phyloP scores from a whole-genome alignment of 2,113 vertebrate species.

The Ictalurus punctatus region DNA sequence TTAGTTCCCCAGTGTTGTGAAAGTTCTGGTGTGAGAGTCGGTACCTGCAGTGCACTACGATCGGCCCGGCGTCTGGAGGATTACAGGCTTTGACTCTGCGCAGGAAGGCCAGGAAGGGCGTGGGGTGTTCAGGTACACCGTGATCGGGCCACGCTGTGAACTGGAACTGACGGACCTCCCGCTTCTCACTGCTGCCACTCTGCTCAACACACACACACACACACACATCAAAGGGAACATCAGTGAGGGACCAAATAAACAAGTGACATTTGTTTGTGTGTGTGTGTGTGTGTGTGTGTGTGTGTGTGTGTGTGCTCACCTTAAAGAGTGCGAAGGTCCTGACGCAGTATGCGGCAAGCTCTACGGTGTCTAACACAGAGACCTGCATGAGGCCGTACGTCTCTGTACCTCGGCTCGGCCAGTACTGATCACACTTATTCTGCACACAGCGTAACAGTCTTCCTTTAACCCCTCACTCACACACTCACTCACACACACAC shows the following conservation, averaged over 20 bases:
- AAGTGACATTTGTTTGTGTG: not conserved
- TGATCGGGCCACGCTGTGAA: slow-evolving; percentile 99
- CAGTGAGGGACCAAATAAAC: not conserved
- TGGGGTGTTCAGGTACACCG: slow-evolving; percentile 95
- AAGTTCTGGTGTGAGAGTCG: not conserved
- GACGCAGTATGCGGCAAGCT: slow-evolving; percentile 93
- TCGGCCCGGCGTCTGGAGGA: slow-evolving; percentile 93
- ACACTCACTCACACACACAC: no score
- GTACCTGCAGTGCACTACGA: slow-evolving; percentile 98
- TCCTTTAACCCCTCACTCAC: slow-evolving; percentile 19
- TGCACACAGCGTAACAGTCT: slow-evolving; percentile 64
- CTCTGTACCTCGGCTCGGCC: slow-evolving; percentile 98
- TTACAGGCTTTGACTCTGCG: slow-evolving; percentile 95
- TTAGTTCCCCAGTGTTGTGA: not conserved
- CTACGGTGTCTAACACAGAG: slow-evolving; percentile 91
- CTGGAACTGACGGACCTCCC: slow-evolving; percentile 97
- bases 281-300: not conserved
- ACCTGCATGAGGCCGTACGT: slow-evolving; percentile 94
- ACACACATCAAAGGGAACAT: not conserved
- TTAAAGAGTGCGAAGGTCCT: slow-evolving; percentile 96
- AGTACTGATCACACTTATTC: slow-evolving; percentile 99
- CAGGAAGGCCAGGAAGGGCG: slow-evolving; percentile 94
- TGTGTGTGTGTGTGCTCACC: slow-evolving; percentile 67
- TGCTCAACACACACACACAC: slow-evolving; percentile 45
- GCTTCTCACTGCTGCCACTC: slow-evolving; percentile 89